Percentiles rank a stretch among this genome's conserved stretches.
Evolutionary conservation across 2,113 vertebrate species (phyloP).

Genomic region (Aplodontia rufa): DNA sequence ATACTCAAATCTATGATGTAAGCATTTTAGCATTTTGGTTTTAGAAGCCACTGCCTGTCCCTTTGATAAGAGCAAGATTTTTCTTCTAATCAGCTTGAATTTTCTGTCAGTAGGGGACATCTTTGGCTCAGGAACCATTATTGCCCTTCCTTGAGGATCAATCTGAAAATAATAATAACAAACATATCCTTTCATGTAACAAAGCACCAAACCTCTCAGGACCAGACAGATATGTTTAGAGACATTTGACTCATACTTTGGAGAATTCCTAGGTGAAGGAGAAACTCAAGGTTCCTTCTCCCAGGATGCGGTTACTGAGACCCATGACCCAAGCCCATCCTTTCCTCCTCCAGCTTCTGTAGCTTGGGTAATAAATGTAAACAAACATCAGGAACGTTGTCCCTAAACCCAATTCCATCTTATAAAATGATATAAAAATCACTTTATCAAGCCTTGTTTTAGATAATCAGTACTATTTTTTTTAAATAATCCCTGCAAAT

Average conservation of each 20-base stretch:
- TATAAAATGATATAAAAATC: neutral
- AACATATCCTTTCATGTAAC: conserved; percentile 39
- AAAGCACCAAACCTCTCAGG: neutral
- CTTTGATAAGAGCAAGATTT: neutral
- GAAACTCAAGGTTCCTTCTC: neutral
- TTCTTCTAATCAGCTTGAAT: neutral
- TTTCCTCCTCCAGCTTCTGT: neutral
- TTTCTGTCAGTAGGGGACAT: neutral
- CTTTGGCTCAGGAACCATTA: neutral
- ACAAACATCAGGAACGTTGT: neutral
- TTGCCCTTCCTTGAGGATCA: neutral
- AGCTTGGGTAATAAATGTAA: neutral
- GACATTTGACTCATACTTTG: neutral
- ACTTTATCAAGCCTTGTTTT: neutral
- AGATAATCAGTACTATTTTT: neutral
- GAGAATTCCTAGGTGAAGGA: neutral
- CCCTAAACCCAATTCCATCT: neutral
- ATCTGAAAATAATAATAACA: neutral
- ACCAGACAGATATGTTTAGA: conserved; percentile 22
- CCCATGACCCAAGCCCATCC: neutral
- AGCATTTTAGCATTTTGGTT: neutral
- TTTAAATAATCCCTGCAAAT: neutral
- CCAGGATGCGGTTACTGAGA: neutral
- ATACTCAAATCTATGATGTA: neutral
- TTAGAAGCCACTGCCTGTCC: neutral